Evolutionary conservation across 2,113 vertebrate genomes (phyloP), one percentile per base, ranked within the genome.

Genomic region (Nanger granti): DNA sequence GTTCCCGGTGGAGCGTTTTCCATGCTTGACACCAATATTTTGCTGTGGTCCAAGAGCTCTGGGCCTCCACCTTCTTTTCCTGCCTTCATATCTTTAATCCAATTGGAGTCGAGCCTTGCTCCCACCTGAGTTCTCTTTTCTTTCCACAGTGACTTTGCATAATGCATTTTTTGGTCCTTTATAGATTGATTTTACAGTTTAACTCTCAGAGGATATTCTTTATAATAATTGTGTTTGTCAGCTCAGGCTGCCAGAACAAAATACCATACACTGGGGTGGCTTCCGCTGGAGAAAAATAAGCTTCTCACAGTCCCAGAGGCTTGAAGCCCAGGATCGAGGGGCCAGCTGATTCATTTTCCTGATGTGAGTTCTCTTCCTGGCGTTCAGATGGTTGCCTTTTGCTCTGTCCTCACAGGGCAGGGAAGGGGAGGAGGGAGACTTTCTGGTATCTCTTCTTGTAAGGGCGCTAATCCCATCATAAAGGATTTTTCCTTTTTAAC

Each of bases 21-120:
- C 20, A 12, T 14, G 2, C 29, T 15, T 0, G 24, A 4, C 79
- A n/a, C 37, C 11, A 6, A 0, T 7, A 4, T 17, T 24, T 59
- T 31, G 26, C 69, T 37, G 17, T 4, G 9, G 18, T 31, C 12
- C 15, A 6, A 13, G 15, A 89, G 76, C 47, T 10, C 11, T 12
- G 52, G 47, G 31, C 66, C 60, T 11, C 9, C 0, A 0, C 13
- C 64, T 3, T 55, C n/a, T 55, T n/a, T 26, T 47, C 13, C 37
- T n/a, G 14, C 37, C 20, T 5, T 2, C 13, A 49, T 4, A 41
- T 34, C 13, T 91, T 59, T 41, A 18, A 34, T 62, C n/a, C 9
- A 18, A 1, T 1, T 17, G n/a, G 2, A 9, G 12, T 37, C 18
- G 17, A 14, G 8, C 31, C 24, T 34, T 20, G 44, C 20, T 86